Conservation (phyloP, 2,888 invertebrate genomes). For the Drosophila yooni region DNA sequence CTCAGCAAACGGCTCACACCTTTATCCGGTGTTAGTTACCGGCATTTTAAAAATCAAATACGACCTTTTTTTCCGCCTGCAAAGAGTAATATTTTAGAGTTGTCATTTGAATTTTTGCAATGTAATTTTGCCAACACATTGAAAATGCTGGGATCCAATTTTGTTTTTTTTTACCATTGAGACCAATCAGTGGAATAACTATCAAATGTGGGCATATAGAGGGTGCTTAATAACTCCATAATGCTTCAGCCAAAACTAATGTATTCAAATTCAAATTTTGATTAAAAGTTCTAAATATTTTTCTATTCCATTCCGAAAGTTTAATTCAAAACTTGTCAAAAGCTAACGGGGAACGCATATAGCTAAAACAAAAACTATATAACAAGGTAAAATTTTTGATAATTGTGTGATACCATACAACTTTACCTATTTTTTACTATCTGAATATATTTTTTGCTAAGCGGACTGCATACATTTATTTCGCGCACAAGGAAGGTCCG, state of each 20-base stretch:
- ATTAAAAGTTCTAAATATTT: too few species aligned
- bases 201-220: too few species aligned
- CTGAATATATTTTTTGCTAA: too few species aligned
- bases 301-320: not conserved
- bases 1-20: not conserved
- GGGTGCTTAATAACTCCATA: too few species aligned
- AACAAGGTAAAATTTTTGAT: too few species aligned
- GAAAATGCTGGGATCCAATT: not conserved
- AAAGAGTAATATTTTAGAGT: not conserved
- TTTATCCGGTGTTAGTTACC: not conserved
- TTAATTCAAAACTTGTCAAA: not conserved
- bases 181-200: not conserved
- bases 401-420: too few species aligned
- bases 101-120: not conserved
- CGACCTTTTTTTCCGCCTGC: not conserved
- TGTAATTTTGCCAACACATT: not conserved
- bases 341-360: not conserved
- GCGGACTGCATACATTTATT: too few species aligned
- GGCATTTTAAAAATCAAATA: not conserved
- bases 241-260: not conserved
- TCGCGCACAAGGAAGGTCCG: too few species aligned
- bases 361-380: too few species aligned
- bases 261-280: not conserved
- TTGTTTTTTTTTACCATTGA: not conserved
- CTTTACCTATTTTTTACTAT: too few species aligned